These are phyloP conservation scores for Arion vulgaris DNA, from an alignment of 1,140 invertebrate species.

Conservation along the genomic window DNA sequence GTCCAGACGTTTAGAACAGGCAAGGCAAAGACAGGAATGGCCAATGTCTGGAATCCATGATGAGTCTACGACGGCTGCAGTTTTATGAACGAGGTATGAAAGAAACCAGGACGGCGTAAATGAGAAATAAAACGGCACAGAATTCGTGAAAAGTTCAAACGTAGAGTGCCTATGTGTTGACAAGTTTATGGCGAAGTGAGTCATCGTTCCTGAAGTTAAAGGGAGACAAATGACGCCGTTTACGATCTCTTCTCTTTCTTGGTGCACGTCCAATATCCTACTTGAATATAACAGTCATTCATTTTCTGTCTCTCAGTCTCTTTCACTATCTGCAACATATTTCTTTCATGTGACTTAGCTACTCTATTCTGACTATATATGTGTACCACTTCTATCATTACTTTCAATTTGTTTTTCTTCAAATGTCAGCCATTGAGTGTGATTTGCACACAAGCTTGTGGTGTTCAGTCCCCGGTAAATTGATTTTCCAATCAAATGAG, in stretches of 20 bases:
- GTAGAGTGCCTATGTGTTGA: background rate
- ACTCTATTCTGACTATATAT: background rate
- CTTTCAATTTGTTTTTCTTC: background rate
- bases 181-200: background rate
- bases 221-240: background rate
- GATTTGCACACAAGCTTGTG: background rate
- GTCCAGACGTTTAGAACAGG: no score
- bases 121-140: background rate
- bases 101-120: background rate
- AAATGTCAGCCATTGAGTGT: background rate
- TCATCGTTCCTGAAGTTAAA: background rate
- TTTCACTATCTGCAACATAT: background rate
- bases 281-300: background rate
- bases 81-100: slow-evolving; percentile 2
- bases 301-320: background rate
- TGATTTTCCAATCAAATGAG: no score
- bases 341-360: background rate
- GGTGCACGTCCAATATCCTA: background rate
- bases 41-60: no score
- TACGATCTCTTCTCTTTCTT: background rate
- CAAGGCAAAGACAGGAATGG: no score
- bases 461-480: background rate
- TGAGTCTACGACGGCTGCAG: background rate
- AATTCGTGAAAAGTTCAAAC: background rate
- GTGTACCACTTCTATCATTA: background rate